A percentile compares a stretch with the other conserved stretches of the same genome.
phyloP scores from a whole-genome alignment of 2,888 invertebrate genomes.

The Stictocephala bisonia region DNA sequence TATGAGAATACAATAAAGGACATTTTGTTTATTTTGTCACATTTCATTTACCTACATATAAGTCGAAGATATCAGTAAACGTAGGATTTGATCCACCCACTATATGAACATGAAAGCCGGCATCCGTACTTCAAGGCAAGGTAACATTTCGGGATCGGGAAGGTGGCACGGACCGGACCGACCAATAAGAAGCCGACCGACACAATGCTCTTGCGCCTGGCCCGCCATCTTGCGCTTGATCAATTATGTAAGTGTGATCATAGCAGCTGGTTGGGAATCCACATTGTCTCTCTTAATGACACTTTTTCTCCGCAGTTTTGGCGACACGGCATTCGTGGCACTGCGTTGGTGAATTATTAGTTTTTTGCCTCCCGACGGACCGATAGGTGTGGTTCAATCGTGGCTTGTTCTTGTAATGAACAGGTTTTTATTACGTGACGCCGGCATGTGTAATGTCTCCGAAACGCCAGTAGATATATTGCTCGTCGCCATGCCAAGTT shows the following conservation, averaged over 20 bases:
- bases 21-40: too few relatives aligned
- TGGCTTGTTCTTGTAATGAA: conserved; percentile 36
- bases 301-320: neutral
- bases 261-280: neutral
- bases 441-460: neutral
- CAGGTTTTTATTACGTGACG: conserved; percentile 23
- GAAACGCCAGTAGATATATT: conserved; percentile 9
- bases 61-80: too few relatives aligned
- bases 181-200: neutral
- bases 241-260: conserved; percentile 39
- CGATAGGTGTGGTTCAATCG: conserved; percentile 32
- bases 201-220: too few relatives aligned
- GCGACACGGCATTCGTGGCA: conserved; percentile 7
- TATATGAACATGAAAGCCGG: too few relatives aligned
- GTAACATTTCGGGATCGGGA: neutral
- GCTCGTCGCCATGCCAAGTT: neutral
- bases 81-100: too few relatives aligned
- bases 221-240: conserved; percentile 29
- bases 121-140: too few relatives aligned
- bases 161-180: neutral
- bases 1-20: too few relatives aligned
- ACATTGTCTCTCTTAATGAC: conserved; percentile 22
- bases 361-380: conserved; percentile 21
- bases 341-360: conserved; percentile 17
- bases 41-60: too few relatives aligned